Evolutionary conservation across 2,113 vertebrate species (phyloP).

Genomic region (Myrmecobius fasciatus): DNA sequence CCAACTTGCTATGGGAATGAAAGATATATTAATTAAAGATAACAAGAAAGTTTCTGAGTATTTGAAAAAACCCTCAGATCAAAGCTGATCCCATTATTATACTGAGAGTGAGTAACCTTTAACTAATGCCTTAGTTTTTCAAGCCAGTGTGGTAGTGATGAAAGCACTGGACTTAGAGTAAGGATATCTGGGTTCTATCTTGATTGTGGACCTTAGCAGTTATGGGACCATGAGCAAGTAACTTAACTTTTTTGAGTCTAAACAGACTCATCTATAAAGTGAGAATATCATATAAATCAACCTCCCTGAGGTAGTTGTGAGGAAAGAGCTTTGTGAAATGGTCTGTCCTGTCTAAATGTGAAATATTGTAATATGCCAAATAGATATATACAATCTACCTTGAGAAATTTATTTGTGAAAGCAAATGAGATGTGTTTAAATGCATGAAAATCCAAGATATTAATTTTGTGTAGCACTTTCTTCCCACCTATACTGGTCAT

Average conservation of each 20-base stretch:
- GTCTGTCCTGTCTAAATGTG: neutral
- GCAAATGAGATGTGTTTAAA: neutral
- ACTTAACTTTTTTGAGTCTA: slow-evolving; percentile 21
- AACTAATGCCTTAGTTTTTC: neutral
- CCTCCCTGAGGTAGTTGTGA: neutral
- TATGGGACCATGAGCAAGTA: slow-evolving; percentile 18
- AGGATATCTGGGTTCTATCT: neutral
- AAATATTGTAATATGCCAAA: neutral
- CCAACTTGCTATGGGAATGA: slow-evolving; percentile 45
- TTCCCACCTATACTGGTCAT: neutral
- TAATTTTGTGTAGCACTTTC: neutral
- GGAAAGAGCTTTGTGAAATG: neutral
- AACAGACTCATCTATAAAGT: slow-evolving; percentile 42
- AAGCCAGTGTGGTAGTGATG: slow-evolving; percentile 13
- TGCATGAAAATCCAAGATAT: neutral
- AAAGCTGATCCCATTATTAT: neutral
- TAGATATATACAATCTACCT: neutral
- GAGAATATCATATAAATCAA: neutral
- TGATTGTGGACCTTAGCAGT: neutral
- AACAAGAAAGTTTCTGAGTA: slow-evolving; percentile 47
- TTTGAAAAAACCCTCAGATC: neutral
- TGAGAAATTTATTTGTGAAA: neutral
- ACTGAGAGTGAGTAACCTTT: neutral
- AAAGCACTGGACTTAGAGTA: neutral
- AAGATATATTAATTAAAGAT: slow-evolving; percentile 56